Evolutionary conservation across 2,113 vertebrate species (phyloP).

Genomic region (Crotalus helleri): DNA sequence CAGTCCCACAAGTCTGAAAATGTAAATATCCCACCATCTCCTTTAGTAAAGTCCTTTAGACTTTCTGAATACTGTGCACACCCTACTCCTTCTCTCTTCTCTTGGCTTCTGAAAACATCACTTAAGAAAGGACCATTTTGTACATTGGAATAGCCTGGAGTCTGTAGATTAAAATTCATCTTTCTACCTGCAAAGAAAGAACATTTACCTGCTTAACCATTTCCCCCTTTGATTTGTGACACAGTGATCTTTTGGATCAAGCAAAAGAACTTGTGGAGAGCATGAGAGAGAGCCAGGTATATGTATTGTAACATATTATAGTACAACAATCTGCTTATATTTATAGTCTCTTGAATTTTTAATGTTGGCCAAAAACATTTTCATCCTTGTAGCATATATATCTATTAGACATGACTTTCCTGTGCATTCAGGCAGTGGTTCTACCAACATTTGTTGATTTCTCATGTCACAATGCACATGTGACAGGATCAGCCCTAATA

Average conservation of each 20-base stretch:
- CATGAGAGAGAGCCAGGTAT: slow-evolving; percentile 68
- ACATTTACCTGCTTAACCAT: slow-evolving; percentile 1
- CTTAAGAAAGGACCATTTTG: background rate
- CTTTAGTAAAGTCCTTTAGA: background rate
- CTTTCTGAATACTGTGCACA: background rate
- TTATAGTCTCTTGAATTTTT: background rate
- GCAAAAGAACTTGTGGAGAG: slow-evolving; percentile 61
- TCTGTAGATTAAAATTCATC: background rate
- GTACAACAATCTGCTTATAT: background rate
- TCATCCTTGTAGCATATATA: background rate
- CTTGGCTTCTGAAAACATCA: background rate
- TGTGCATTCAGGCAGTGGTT: background rate
- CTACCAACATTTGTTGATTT: background rate
- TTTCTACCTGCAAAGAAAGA: background rate
- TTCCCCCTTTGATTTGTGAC: slow-evolving; percentile 30
- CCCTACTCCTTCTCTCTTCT: background rate
- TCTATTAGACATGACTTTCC: background rate
- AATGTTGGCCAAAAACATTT: background rate
- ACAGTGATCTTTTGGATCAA: slow-evolving; percentile 65
- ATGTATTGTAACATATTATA: slow-evolving; percentile 2
- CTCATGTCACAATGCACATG: background rate
- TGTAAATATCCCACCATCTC: background rate
- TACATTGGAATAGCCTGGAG: background rate
- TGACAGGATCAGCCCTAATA: background rate
- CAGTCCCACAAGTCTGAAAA: background rate